These are phyloP conservation scores for Percopsis transmontana DNA, from an alignment of 2,113 vertebrate genomes.

Conservation along the genomic window DNA sequence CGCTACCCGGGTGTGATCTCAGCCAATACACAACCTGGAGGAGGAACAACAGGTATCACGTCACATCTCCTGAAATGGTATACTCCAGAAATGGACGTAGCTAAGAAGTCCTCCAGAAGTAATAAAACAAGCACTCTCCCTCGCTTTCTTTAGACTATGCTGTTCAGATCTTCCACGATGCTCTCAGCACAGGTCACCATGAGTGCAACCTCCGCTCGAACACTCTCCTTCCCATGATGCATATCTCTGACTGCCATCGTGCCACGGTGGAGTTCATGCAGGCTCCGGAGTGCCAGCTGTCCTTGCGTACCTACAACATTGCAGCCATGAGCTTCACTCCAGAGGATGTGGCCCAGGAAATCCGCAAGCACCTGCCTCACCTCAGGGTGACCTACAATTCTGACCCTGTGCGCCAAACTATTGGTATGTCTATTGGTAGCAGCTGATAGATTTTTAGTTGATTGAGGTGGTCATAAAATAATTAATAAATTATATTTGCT, in stretches of 20 bases:
- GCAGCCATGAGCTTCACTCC: conserved; percentile 81
- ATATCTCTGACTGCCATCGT: conserved; percentile 79
- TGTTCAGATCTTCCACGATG: conserved; percentile 80
- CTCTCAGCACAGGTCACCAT: conserved; percentile 74
- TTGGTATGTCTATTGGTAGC: conserved; percentile 60
- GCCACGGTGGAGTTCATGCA: conserved; percentile 81
- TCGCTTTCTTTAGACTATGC: conserved; percentile 73
- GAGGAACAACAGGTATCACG: conserved; percentile 77
- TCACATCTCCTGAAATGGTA: background rate
- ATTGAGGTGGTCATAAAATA: background rate
- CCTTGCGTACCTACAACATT: conserved; percentile 80
- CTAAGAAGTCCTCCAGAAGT: background rate
- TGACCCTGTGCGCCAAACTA: conserved; percentile 75
- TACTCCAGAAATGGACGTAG: background rate
- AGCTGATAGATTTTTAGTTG: background rate
- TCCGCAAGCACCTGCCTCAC: conserved; percentile 77
- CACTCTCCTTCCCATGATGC: conserved; percentile 83
- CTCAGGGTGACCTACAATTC: conserved; percentile 78
- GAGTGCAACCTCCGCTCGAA: conserved; percentile 78
- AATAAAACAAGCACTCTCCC: background rate
- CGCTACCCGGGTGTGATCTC: conserved; percentile 81
- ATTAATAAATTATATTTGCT: too few species aligned
- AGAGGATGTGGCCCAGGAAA: conserved; percentile 75
- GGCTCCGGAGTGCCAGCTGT: conserved; percentile 71
- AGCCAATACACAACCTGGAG: conserved; percentile 71